Evolutionary conservation across 2,797 vertebrate species (phyloP).

Genomic region (Dendrocincla fuliginosa): DNA sequence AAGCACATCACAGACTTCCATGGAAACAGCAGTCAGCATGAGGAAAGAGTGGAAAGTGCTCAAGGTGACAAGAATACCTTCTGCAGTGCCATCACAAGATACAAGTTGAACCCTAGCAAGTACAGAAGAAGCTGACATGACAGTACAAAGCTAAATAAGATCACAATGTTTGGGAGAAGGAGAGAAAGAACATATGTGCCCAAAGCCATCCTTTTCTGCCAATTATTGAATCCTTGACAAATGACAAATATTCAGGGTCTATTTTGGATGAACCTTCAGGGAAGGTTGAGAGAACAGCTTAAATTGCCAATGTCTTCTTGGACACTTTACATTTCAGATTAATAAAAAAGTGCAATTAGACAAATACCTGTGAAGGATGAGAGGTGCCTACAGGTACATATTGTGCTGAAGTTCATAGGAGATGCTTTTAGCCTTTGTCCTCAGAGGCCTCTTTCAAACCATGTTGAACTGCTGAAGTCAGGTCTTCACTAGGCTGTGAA

Average conservation of each 20-base stretch:
- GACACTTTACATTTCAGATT: background rate
- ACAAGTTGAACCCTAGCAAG: background rate
- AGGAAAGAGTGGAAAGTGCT: constrained; percentile 14
- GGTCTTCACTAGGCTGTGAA: background rate
- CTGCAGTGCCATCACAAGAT: background rate
- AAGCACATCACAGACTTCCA: constrained; percentile 50
- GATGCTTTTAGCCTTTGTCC: background rate
- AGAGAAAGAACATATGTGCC: background rate
- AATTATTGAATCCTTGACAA: constrained; percentile 22
- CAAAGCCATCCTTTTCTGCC: constrained; percentile 9
- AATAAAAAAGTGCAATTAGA: constrained; percentile 11
- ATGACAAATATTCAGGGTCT: background rate
- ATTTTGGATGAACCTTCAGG: background rate
- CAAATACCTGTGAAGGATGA: background rate
- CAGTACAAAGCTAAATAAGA: background rate
- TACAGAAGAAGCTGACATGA: too few relatives aligned
- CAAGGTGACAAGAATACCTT: constrained; percentile 30
- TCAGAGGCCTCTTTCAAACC: background rate
- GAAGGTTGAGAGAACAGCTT: background rate
- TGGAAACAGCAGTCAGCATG: constrained; percentile 37
- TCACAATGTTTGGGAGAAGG: background rate
- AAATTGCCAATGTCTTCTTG: background rate
- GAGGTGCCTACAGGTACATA: background rate
- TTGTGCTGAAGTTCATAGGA: background rate
- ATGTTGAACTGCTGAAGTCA: background rate